phyloP scores from a whole-genome alignment of 2,888 invertebrate genomes.

The Athalia cordata region DNA sequence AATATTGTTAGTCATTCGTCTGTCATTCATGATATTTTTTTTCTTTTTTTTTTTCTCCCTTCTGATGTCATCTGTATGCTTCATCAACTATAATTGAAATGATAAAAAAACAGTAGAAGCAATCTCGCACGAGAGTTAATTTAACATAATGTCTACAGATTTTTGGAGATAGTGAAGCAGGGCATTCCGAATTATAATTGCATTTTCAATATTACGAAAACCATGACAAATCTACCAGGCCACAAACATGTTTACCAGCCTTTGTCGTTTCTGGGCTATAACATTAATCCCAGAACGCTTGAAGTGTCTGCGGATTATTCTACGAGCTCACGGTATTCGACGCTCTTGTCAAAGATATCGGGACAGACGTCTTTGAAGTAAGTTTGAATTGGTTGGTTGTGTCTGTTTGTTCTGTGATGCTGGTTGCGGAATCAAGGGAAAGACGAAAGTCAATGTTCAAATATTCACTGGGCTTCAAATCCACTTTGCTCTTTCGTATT shows the following conservation, averaged over 20 bases:
- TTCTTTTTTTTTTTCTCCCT: not conserved
- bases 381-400: not conserved
- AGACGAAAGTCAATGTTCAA: not conserved
- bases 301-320: slow-evolving; percentile 15
- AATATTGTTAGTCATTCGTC: not conserved
- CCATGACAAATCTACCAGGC: slow-evolving; percentile 2
- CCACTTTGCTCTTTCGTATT: not conserved
- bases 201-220: not conserved
- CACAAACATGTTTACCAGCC: not conserved
- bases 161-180: not conserved
- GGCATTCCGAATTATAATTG: slow-evolving; percentile 5
- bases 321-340: slow-evolving; percentile 26
- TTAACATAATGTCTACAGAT: not conserved
- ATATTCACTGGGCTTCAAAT: not conserved
- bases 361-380: slow-evolving; percentile 4
- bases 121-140: too few species aligned
- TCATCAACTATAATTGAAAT: too few species aligned
- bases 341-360: not conserved
- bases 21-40: not conserved
- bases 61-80: not conserved
- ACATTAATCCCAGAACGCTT: slow-evolving; percentile 9
- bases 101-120: too few species aligned
- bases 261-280: slow-evolving; percentile 23
- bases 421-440: not conserved
- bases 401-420: not conserved